Percentiles rank a stretch among this genome's conserved stretches.
Evolutionary conservation across 2,797 vertebrate genomes (phyloP).

Genomic region (Falco cherrug): DNA sequence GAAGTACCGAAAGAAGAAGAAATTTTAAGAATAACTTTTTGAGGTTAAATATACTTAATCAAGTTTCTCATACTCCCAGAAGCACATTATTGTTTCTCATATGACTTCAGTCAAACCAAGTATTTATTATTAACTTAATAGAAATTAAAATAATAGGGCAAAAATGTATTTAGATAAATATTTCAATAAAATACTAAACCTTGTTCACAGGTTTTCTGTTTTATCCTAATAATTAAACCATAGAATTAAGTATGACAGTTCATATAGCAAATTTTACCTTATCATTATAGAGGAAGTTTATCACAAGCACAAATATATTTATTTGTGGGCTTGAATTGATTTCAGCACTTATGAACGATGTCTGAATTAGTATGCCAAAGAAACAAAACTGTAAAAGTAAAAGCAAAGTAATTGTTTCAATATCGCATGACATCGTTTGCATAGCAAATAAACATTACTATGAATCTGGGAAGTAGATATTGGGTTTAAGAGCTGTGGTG

Average conservation of each 20-base stretch:
- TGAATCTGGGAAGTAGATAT: background rate
- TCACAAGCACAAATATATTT: background rate
- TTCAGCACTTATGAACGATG: background rate
- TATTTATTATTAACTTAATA: background rate
- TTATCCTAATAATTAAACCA: background rate
- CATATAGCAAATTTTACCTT: background rate
- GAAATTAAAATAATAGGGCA: background rate
- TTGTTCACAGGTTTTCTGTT: background rate
- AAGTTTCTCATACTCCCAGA: background rate
- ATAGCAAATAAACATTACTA: background rate
- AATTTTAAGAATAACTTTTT: background rate
- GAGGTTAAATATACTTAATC: background rate
- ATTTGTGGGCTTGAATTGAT: background rate
- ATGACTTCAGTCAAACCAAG: background rate
- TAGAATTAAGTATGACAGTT: background rate
- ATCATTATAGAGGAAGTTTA: background rate
- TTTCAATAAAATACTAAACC: background rate
- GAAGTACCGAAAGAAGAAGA: background rate
- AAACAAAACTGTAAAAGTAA: background rate
- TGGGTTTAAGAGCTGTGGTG: background rate
- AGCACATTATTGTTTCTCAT: background rate
- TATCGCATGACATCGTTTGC: background rate
- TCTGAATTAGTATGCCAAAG: background rate
- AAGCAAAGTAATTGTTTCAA: background rate
- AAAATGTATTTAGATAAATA: background rate